phyloP scores from a whole-genome alignment of 2,113 vertebrate species.

The Cyrtonyx montezumae region DNA sequence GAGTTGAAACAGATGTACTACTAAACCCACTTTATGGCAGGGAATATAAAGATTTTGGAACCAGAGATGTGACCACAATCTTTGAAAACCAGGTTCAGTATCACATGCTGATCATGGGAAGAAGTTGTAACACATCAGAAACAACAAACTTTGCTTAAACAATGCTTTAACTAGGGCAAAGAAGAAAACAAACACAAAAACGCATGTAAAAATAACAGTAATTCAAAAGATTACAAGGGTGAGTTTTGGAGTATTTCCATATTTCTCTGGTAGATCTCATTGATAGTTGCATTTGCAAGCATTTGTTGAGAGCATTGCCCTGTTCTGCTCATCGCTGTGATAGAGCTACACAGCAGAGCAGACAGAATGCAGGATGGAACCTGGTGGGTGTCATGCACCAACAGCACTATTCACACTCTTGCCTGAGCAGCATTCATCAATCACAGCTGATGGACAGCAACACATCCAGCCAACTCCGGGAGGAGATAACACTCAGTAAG shows the following conservation, averaged over 20 bases:
- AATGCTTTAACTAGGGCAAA: not conserved
- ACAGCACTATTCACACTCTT: not conserved
- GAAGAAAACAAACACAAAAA: not conserved
- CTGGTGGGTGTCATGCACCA: not conserved
- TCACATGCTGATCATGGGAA: not conserved
- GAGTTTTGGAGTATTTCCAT: not conserved
- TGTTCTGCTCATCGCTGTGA: not conserved
- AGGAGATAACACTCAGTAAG: not conserved
- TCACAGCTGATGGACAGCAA: constrained; percentile 17
- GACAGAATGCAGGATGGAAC: constrained; percentile 57
- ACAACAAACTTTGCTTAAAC: not conserved
- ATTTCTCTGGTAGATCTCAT: not conserved
- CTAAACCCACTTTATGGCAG: not conserved
- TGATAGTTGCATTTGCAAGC: not conserved
- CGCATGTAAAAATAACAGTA: not conserved
- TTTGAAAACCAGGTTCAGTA: not conserved
- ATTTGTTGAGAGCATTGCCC: not conserved
- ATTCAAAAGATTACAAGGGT: not conserved
- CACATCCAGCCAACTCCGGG: not conserved
- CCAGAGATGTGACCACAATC: not conserved
- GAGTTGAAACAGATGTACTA: not conserved
- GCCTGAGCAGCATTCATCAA: constrained; percentile 28
- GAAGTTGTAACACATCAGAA: not conserved
- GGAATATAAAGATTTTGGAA: not conserved
- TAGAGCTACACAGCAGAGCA: not conserved